Percentiles rank a stretch among this genome's conserved stretches.
Evolutionary conservation across 2,888 invertebrate species (phyloP).

Genomic region (Empis stercorea): DNA sequence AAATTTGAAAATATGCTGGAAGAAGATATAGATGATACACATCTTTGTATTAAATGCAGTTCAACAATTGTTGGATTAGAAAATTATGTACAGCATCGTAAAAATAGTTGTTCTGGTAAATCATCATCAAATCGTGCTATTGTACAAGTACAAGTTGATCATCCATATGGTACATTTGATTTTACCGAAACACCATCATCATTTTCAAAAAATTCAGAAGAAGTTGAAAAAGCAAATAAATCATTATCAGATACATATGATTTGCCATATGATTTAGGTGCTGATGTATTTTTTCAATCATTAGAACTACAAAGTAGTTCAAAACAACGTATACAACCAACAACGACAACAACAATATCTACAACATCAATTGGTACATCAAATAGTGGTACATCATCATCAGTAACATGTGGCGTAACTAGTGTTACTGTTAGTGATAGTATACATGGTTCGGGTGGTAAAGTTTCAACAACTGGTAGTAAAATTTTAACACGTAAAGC

Average conservation of each 20-base stretch:
- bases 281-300: conserved; percentile 78
- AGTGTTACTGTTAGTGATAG: not conserved
- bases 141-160: conserved; percentile 20
- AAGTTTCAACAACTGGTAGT: not conserved
- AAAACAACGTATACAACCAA: conserved; percentile 26
- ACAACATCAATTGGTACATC: conserved; percentile 22
- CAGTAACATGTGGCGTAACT: conserved; percentile 14
- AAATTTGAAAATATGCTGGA: conserved; percentile 25
- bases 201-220: conserved; percentile 19
- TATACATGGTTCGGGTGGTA: not conserved
- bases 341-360: conserved; percentile 8
- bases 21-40: conserved; percentile 69
- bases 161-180: conserved; percentile 23
- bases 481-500: conserved; percentile 37
- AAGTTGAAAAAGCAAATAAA: conserved; percentile 27
- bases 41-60: conserved; percentile 80
- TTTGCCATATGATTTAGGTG: conserved; percentile 50
- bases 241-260: conserved; percentile 33
- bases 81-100: conserved; percentile 74
- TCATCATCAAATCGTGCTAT: conserved; percentile 13
- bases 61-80: conserved; percentile 70
- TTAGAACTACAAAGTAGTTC: conserved; percentile 64
- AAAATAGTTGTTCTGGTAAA: conserved; percentile 46
- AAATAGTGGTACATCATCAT: conserved; percentile 28
- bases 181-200: conserved; percentile 22